These are phyloP conservation scores for Leptinotarsa juncta DNA, from an alignment of 2,888 invertebrate species.

Conservation along the genomic window DNA sequence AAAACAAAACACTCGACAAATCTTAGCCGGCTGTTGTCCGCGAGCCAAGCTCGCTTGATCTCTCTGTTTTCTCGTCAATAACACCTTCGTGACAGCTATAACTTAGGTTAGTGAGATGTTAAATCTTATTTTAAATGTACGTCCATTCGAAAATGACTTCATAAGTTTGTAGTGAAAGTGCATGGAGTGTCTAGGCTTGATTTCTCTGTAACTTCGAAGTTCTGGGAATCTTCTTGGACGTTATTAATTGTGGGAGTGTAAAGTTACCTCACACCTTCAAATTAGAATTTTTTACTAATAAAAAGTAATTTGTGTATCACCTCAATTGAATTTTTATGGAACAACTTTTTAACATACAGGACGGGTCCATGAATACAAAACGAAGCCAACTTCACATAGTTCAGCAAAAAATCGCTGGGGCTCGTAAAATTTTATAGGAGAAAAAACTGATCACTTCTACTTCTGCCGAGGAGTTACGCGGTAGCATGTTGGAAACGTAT, in stretches of 20 bases:
- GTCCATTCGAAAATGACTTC: conserved; percentile 16
- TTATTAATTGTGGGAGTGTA: neutral
- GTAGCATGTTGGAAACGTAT: too few relatives aligned
- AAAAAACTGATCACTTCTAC: too few relatives aligned
- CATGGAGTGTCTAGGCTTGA: neutral
- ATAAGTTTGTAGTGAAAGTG: conserved; percentile 14
- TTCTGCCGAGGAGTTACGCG: too few relatives aligned
- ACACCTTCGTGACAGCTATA: conserved; percentile 44
- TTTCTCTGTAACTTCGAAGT: neutral
- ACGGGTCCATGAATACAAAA: too few relatives aligned
- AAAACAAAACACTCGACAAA: conserved; percentile 58
- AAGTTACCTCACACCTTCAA: neutral
- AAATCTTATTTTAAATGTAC: conserved; percentile 21
- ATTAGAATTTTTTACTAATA: too few relatives aligned
- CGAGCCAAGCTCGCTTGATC: conserved; percentile 47
- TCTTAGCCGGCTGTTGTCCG: conserved; percentile 49
- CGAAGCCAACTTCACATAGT: too few relatives aligned
- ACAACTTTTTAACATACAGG: too few relatives aligned
- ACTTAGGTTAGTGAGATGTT: conserved; percentile 28
- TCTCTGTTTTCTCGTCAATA: conserved; percentile 47
- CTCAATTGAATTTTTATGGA: too few relatives aligned
- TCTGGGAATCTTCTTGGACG: neutral
- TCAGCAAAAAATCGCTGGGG: too few relatives aligned
- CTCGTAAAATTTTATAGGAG: too few relatives aligned
- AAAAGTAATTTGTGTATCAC: too few relatives aligned